phyloP scores from a whole-genome alignment of 2,888 invertebrate species.

The Thecophora atra region DNA sequence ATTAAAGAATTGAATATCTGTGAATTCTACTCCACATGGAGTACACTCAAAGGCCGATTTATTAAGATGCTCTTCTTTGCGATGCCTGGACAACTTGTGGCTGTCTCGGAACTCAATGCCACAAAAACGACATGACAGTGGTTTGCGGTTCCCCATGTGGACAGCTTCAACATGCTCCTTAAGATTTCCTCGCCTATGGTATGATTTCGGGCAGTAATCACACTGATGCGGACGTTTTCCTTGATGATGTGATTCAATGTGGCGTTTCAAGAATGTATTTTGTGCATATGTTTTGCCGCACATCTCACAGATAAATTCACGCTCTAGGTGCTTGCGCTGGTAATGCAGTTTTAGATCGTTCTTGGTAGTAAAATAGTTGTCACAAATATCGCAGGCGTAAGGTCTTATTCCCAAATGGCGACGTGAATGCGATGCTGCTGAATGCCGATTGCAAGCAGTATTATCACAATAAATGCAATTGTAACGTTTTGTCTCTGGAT shows the following conservation, averaged over 20 bases:
- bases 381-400: slow-evolving; percentile 58
- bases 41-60: slow-evolving; percentile 56
- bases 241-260: slow-evolving; percentile 59
- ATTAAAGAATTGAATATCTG: slow-evolving; percentile 60
- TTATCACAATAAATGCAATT: slow-evolving; percentile 58
- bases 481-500: slow-evolving; percentile 56
- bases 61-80: slow-evolving; percentile 57
- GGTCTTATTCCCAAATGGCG: slow-evolving; percentile 61
- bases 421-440: slow-evolving; percentile 58
- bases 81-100: slow-evolving; percentile 60
- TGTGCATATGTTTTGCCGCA: slow-evolving; percentile 60
- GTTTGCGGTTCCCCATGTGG: slow-evolving; percentile 58
- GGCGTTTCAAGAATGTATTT: slow-evolving; percentile 58
- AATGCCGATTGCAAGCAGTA: slow-evolving; percentile 58
- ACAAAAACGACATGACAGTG: slow-evolving; percentile 59
- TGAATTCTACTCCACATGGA: slow-evolving; percentile 59
- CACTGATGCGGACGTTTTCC: slow-evolving; percentile 59
- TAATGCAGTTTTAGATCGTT: slow-evolving; percentile 60
- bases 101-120: slow-evolving; percentile 61
- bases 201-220: slow-evolving; percentile 56
- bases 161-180: slow-evolving; percentile 60
- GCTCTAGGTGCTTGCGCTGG: slow-evolving; percentile 57
- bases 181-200: slow-evolving; percentile 59
- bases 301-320: slow-evolving; percentile 59
- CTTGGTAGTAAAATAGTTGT: slow-evolving; percentile 59